Conservation (phyloP, 2,113 vertebrate species). For the Neotoma lepida region DNA sequence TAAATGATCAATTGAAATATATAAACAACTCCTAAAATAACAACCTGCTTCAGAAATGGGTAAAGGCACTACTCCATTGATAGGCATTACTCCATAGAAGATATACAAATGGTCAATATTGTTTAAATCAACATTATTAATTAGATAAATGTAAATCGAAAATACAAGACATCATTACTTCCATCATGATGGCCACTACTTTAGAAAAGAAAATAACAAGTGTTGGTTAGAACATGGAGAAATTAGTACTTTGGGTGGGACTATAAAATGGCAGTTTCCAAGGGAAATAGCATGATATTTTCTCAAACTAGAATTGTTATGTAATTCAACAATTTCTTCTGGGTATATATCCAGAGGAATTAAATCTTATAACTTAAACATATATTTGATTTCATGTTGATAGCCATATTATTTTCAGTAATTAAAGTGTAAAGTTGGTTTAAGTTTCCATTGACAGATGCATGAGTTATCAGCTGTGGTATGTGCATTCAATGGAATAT, state of each 20-base stretch:
- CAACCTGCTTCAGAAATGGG: background rate
- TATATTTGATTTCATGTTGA: background rate
- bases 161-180: background rate
- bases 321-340: background rate
- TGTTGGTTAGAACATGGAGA: background rate
- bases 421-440: background rate
- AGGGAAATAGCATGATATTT: background rate
- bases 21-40: background rate
- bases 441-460: no score
- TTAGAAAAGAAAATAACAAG: background rate
- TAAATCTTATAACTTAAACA: background rate
- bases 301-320: constrained; percentile 1
- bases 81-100: background rate
- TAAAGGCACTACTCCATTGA: background rate
- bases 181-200: background rate
- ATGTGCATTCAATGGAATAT: background rate
- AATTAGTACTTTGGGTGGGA: background rate
- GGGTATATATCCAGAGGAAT: background rate
- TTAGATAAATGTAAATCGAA: background rate
- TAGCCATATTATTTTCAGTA: background rate
- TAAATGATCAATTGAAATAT: background rate
- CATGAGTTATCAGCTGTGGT: background rate
- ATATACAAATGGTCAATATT: background rate
- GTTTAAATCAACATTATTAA: background rate
- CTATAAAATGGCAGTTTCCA: background rate